Evolutionary conservation across 2,888 invertebrate genomes (phyloP), one percentile per base, ranked within the genome.

Genomic region (Trichogramma evanescens): DNA sequence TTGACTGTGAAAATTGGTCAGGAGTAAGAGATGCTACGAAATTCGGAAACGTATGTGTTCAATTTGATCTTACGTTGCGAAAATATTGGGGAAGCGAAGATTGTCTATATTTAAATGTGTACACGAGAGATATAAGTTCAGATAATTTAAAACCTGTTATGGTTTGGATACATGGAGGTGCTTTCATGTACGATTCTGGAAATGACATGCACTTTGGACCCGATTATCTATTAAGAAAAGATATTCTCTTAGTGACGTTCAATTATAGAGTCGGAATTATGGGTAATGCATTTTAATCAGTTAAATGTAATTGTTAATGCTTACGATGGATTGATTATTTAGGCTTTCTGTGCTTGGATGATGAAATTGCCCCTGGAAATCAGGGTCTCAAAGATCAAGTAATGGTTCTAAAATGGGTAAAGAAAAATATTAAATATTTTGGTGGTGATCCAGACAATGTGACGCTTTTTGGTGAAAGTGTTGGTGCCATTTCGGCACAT

Each of bases 101-200:
- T 9, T 64, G 62, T n/a, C 56, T 64, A 3, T 64, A 64, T 51
- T 56, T 64, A 39, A 64, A 65, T 56, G 26, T 64, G 38, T 62
- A 62, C 44, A 38, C 59, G 1, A 63, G 55, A 38, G 26, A 41
- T 1, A 58, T 63, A 9, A 54, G 62, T 61, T 1, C 42, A 53
- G 38, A 56, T 44, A 45, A 41, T 40, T 52, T 59, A 6, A 62
- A 49, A n/a, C 57, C 72, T 1, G 70, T 73, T 5, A 72, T 73
- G 73, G 66, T 73, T 3, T 74, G 69, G 72, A 68, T 72, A 48
- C 70, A 74, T 50, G 73, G 73, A 1, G 74, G 74, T 10, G 69
- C 59, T 0, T 74, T 70, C 46, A n/a, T 54, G 2, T 2, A 51
- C 4, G 72, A 72, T 1, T 68, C 64, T 9, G 69, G 71, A 2